Evolutionary conservation across 2,888 invertebrate species (phyloP), one percentile per base, ranked within the genome.

Genomic region (Drosophila sordidula): DNA sequence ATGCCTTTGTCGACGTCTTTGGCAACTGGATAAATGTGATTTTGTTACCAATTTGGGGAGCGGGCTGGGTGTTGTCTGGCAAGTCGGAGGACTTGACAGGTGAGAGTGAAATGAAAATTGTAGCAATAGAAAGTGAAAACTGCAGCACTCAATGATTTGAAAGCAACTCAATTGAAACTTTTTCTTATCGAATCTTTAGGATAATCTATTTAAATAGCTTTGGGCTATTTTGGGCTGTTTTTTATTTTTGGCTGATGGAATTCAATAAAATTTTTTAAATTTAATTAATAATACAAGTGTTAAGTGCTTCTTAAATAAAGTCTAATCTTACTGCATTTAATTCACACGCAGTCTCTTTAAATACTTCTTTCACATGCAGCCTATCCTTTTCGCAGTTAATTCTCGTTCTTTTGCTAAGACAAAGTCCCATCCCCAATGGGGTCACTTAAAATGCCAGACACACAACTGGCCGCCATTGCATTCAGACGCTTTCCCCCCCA

Each of bases 11-110:
- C 62, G 47, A 52, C 44, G 8, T 36, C 44, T 38, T 36, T 67
- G 67, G 52, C 69, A 76, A 73, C 73, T 83, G 80, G 67, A 83
- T 83, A 81, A 84, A 81, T 84, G 79, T 47, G 79, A 80, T 80
- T 80, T 75, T 69, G 42, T 51, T 38, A 61, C 68, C 56, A 74
- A 74, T 70, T 76, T 65, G 25, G 11, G 12, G 66, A 29, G 8
- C 63, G 59, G 29, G 51, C 47, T 58, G 9, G 61, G 44, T 57
- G 68, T 36, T 69, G 77, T 75, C 73, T 77, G 64, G 54, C 39
- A 41, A n/a, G 11, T 39, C 44, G 29, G 11, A 39, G 36, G 12
- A 36, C 4, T 16, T 32, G 39, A 25, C 63, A 69, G 67, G 58
- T 67, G 51, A 34, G 25, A 52, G 18, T 6, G 36, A 36, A 50